Evolutionary conservation across 2,888 invertebrate genomes (phyloP).

Genomic region (Ellobium chinense): DNA sequence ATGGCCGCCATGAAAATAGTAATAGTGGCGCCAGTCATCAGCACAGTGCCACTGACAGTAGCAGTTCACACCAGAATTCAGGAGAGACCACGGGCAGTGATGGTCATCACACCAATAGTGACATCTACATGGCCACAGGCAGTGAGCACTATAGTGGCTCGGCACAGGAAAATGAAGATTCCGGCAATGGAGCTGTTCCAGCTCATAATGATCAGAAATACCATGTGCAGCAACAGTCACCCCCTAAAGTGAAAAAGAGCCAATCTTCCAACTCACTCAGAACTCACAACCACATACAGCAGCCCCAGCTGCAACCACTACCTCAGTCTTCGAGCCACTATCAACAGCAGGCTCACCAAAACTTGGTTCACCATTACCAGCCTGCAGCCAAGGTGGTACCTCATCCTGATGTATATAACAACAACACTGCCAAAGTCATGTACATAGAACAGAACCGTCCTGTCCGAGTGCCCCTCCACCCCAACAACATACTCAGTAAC

Average conservation of each 20-base stretch:
- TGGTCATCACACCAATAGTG: constrained; percentile 29
- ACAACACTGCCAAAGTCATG: constrained; percentile 12
- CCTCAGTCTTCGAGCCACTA: background rate
- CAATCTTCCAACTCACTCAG: constrained; percentile 15
- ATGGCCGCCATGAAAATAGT: background rate
- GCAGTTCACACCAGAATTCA: constrained; percentile 1
- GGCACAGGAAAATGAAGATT: background rate
- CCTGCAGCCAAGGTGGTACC: constrained; percentile 30
- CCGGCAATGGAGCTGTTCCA: background rate
- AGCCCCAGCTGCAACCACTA: constrained; percentile 4
- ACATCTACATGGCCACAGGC: constrained; percentile 33
- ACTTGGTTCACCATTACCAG: background rate
- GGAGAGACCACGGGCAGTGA: background rate
- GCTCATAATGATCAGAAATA: background rate
- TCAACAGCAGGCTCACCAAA: constrained; percentile 8
- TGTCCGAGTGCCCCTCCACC: constrained; percentile 9
- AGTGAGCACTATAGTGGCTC: constrained; percentile 36
- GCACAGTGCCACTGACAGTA: background rate
- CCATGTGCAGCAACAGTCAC: background rate
- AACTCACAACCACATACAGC: constrained; percentile 18
- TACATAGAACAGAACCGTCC: constrained; percentile 8
- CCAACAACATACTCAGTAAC: constrained; percentile 54
- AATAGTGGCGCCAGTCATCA: background rate
- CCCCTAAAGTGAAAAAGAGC: constrained; percentile 7
- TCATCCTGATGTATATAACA: constrained; percentile 28